Percentiles rank a stretch among this genome's conserved stretches.
Evolutionary conservation across 2,888 invertebrate genomes (phyloP).

Genomic region (Cerastis leucographa): DNA sequence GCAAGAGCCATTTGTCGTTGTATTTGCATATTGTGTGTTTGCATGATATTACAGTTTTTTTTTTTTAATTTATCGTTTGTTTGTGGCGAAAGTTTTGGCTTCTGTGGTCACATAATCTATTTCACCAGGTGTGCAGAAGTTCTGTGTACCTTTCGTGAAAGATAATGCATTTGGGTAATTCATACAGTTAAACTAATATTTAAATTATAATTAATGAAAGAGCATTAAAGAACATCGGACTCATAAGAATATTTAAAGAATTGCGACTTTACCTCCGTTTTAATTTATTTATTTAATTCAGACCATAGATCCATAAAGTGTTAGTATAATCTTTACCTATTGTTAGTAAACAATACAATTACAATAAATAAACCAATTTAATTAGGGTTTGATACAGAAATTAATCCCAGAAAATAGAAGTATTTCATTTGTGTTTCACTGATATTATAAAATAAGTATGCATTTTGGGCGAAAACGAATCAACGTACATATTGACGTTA

Average conservation of each 20-base stretch:
- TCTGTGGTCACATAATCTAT: constrained; percentile 21
- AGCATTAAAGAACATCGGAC: not conserved
- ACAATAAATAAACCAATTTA: not conserved
- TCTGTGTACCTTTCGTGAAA: not conserved
- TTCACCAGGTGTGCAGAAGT: not conserved
- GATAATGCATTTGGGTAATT: not conserved
- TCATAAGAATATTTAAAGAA: not conserved
- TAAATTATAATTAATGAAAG: not conserved
- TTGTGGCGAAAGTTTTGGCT: constrained; percentile 51
- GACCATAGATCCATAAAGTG: no score
- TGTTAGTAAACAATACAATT: no score
- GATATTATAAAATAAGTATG: not conserved
- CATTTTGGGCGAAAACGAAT: no score
- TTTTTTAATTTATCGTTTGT: constrained; percentile 51
- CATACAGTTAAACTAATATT: not conserved
- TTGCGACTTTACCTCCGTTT: not conserved
- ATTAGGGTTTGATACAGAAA: not conserved
- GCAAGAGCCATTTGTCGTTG: constrained; percentile 71
- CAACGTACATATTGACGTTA: not conserved
- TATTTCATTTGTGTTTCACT: not conserved
- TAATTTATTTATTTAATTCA: no score
- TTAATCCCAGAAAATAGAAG: not conserved
- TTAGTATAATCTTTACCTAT: no score
- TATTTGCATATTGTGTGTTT: constrained; percentile 65
- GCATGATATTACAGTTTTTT: constrained; percentile 48